Conservation (phyloP, 1,140 invertebrate species). For the Asbolus verrucosus region DNA sequence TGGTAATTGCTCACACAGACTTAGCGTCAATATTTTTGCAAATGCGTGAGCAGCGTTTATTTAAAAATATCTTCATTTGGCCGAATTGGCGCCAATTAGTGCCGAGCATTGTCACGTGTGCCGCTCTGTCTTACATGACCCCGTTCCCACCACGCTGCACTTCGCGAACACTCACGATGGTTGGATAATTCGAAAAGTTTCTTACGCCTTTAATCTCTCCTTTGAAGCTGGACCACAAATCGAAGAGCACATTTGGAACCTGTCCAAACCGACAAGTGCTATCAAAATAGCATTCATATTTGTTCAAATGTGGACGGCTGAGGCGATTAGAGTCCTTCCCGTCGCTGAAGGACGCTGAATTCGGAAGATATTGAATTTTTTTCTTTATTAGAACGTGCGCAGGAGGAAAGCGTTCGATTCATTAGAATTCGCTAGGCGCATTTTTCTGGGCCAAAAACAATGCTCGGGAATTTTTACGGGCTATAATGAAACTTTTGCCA, state of each 20-base stretch:
- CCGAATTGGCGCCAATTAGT: too few relatives aligned
- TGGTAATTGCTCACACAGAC: too few relatives aligned
- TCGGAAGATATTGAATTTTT: background rate
- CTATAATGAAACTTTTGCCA: conserved; percentile 1
- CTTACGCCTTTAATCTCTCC: conserved; percentile 2
- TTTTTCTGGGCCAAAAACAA: background rate
- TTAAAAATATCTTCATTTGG: too few relatives aligned
- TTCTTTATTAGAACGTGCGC: too few relatives aligned
- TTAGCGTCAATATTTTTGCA: too few relatives aligned
- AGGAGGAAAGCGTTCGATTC: background rate
- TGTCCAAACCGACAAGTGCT: conserved; percentile 34
- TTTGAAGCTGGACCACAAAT: conserved; percentile 10
- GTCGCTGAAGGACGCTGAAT: background rate
- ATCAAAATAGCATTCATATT: conserved; percentile 38
- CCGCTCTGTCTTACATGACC: too few relatives aligned
- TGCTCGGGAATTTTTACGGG: background rate
- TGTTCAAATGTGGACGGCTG: conserved; percentile 12
- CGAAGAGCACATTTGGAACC: conserved; percentile 23
- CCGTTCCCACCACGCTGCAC: too few relatives aligned
- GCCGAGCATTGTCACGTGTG: too few relatives aligned
- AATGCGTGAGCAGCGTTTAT: too few relatives aligned
- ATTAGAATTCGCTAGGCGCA: background rate
- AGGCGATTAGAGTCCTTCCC: background rate
- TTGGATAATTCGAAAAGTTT: background rate
- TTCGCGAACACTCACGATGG: background rate